Conservation (phyloP, 2,113 vertebrate genomes). For the Halichoeres trimaculatus region DNA sequence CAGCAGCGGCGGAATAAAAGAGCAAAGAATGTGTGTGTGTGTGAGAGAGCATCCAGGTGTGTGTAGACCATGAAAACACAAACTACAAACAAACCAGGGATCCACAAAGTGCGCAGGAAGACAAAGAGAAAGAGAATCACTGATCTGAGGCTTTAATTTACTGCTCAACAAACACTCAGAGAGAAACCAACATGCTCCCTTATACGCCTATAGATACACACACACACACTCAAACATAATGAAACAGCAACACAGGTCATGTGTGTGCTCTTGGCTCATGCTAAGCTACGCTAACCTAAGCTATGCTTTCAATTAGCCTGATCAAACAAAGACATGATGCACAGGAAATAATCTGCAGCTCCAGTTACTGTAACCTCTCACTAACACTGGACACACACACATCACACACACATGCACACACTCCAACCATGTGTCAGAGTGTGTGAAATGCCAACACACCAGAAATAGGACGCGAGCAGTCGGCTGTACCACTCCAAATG, state of each 20-base stretch:
- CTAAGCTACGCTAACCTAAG: conserved; percentile 62
- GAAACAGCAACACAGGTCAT: conserved; percentile 20
- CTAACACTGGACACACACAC: neutral
- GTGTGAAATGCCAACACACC: conserved; percentile 3
- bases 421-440: neutral
- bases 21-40: conserved; percentile 1
- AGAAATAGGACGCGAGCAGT: neutral
- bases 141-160: conserved; percentile 12
- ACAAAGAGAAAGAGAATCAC: neutral
- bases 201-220: too few species aligned
- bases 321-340: conserved; percentile 75
- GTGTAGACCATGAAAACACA: conserved; percentile 5
- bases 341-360: conserved; percentile 68
- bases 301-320: conserved; percentile 75
- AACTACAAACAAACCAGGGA: neutral
- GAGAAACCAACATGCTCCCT: neutral
- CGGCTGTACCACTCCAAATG: neutral
- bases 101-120: too few species aligned
- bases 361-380: conserved; percentile 45
- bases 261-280: conserved; percentile 9
- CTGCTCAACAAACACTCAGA: neutral
- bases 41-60: conserved; percentile 2
- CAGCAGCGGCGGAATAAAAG: neutral
- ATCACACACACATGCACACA: neutral
- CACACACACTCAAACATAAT: conserved; percentile 32